Evolutionary conservation across 2,888 invertebrate genomes (phyloP).

Genomic region (Caenorhabditis sinica): DNA sequence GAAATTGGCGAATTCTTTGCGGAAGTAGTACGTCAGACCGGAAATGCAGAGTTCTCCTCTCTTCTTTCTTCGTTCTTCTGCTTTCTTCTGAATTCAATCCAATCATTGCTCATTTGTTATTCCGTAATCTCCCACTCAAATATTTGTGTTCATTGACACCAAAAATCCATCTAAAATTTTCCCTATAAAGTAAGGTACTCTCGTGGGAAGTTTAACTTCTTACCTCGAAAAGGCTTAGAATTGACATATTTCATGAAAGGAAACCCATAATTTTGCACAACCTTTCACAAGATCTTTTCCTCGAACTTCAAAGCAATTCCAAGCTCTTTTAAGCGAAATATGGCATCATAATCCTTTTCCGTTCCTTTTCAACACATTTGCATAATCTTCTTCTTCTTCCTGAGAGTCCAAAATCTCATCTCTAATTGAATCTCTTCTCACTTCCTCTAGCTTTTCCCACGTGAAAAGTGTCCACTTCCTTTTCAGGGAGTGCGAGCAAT

Average conservation of each 20-base stretch:
- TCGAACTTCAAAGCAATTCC: background rate
- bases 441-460: background rate
- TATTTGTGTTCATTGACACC: too few species aligned
- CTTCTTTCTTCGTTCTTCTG: too few species aligned
- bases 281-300: background rate
- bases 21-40: too few species aligned
- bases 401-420: background rate
- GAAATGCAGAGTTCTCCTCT: too few species aligned
- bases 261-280: background rate
- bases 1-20: too few species aligned
- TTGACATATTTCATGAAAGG: background rate
- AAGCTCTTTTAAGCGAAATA: background rate
- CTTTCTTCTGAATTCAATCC: too few species aligned
- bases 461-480: background rate
- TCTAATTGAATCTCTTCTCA: slow-evolving; percentile 6
- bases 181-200: background rate
- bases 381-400: background rate
- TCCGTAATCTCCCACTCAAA: too few species aligned
- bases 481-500: slow-evolving; percentile 12
- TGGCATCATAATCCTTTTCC: slow-evolving; percentile 17
- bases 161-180: background rate
- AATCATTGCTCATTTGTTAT: too few species aligned
- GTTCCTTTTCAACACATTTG: background rate
- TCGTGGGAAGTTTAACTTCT: background rate
- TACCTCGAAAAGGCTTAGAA: background rate